Base-by-base conservation (phyloP, 2,888 invertebrate species). In the Lasioglossum morio region DNA sequence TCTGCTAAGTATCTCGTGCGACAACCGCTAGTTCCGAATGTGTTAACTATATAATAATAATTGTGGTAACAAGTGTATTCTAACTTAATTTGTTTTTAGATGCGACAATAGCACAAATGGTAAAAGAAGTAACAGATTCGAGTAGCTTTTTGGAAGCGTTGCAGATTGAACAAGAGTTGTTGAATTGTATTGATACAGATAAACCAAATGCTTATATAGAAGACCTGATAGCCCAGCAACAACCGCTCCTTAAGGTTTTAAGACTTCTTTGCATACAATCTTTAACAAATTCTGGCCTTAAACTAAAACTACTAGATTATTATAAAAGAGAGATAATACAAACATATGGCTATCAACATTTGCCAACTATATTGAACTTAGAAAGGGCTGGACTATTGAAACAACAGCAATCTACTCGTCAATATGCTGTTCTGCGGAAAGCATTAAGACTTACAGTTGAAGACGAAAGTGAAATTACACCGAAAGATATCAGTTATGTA, bases 241-340 rank as follows among this genome's bases (percentile, higher is more conserved):
- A 97, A 89, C 97, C 98, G 0, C 94, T 99, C 2, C 96, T 97
- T 4, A 98, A 98, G 96, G 97, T 99, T 14, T 96, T 99, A 63
- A 96, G 99, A 16, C 96, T 99, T 10, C 97, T 99, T 85, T 98
- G 99, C 94, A 97, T 99, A 79, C 99, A 99, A 95, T 99, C 98
- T 86, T 96, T 97, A 30, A 98, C 99, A 4, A 98, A 98, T 81
- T 98, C 98, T 30, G 99, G 99, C 0, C 96, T 99, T 5, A 99
- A 99, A 94, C 97, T 97, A 4, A 99, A 99, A 95, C 96, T 99
- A 0, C 94, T 96, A 30, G 97, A 97, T 88, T 96, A 96, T 92
- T 98, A 98, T 93, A 97, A 97, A 93, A 95, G 97, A 88, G 97
- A 98, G 94, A 96, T 98, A 75, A 95, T 97, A 79, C 97, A 98